phyloP scores from a whole-genome alignment of 2,888 invertebrate species.

The Clostera curtula region DNA sequence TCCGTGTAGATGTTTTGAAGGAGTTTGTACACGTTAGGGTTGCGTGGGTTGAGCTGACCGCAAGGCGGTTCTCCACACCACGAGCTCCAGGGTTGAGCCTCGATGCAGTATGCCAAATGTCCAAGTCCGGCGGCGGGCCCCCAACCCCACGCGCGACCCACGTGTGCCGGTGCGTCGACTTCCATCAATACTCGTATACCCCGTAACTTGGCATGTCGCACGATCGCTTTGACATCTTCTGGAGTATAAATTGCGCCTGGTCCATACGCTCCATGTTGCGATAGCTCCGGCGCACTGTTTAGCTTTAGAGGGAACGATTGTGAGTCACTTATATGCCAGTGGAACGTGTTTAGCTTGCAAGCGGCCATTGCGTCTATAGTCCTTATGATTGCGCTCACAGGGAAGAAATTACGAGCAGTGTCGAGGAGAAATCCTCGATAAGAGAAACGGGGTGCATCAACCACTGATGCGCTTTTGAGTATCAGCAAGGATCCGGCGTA shows the following conservation, averaged over 20 bases:
- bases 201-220: constrained; percentile 84
- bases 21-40: constrained; percentile 83
- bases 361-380: constrained; percentile 92
- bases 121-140: constrained; percentile 84
- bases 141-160: constrained; percentile 91
- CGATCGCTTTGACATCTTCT: constrained; percentile 81
- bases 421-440: constrained; percentile 94
- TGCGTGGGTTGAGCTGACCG: constrained; percentile 88
- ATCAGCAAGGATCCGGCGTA: constrained; percentile 76
- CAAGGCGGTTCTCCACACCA: constrained; percentile 92
- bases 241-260: constrained; percentile 84
- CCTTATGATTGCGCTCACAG: constrained; percentile 80
- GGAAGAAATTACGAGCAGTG: constrained; percentile 92
- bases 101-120: constrained; percentile 86
- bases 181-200: constrained; percentile 92
- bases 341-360: constrained; percentile 92
- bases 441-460: constrained; percentile 83
- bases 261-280: constrained; percentile 89
- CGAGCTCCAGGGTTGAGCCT: constrained; percentile 85
- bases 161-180: constrained; percentile 93
- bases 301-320: constrained; percentile 93
- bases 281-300: constrained; percentile 83
- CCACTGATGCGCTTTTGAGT: constrained; percentile 78
- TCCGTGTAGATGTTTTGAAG: constrained; percentile 84
- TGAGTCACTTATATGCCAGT: constrained; percentile 94